phyloP scores from a whole-genome alignment of 2,113 vertebrate species.

The Pseudorectes ferrugineus region DNA sequence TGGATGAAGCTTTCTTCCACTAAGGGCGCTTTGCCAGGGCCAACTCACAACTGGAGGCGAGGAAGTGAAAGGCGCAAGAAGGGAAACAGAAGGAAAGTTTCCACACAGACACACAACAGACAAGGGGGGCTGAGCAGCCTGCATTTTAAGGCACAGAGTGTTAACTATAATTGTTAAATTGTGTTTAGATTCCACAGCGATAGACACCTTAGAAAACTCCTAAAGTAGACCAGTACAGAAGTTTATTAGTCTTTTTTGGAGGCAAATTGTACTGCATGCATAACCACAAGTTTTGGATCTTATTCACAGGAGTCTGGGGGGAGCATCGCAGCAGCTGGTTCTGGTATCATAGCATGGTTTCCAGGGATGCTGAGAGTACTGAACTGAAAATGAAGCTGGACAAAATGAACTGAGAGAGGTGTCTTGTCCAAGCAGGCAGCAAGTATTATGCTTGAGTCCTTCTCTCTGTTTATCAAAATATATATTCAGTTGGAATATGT shows the following conservation, averaged over 20 bases:
- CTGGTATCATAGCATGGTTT: background rate
- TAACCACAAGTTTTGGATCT: background rate
- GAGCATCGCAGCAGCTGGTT: background rate
- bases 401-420: background rate
- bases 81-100: slow-evolving; percentile 13
- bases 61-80: background rate
- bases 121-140: background rate
- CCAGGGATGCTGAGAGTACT: background rate
- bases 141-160: background rate
- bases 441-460: background rate
- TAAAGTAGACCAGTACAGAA: background rate
- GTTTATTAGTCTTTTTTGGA: background rate
- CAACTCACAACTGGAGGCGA: background rate
- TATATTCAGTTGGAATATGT: background rate
- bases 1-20: background rate
- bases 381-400: background rate
- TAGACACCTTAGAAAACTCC: background rate
- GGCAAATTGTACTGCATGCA: background rate
- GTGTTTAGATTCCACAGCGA: background rate
- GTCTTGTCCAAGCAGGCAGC: background rate
- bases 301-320: background rate
- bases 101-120: background rate
- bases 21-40: background rate
- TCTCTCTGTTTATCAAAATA: background rate
- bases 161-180: background rate